These are phyloP conservation scores for Alca torda DNA, from an alignment of 2,797 vertebrate species.

Conservation along the genomic window DNA sequence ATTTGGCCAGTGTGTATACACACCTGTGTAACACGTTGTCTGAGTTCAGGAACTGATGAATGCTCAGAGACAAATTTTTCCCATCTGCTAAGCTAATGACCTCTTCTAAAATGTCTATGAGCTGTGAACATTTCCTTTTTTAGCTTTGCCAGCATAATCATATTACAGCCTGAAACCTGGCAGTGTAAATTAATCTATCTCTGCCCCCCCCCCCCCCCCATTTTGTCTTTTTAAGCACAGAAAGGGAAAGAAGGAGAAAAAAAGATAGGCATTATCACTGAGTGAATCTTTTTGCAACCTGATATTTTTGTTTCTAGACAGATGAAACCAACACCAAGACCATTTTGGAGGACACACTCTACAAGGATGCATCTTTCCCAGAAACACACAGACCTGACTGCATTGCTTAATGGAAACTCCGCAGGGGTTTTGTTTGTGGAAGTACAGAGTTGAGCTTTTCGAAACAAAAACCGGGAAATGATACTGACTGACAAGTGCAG, in stretches of 20 bases:
- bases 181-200: conserved; percentile 56
- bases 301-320: not conserved
- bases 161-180: conserved; percentile 40
- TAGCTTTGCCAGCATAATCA: conserved; percentile 53
- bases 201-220: not conserved
- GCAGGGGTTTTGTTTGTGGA: not conserved
- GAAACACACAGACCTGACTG: not conserved
- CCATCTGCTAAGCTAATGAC: conserved; percentile 21
- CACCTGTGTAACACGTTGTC: not conserved
- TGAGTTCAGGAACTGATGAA: not conserved
- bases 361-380: not conserved
- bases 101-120: conserved; percentile 37
- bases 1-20: not conserved
- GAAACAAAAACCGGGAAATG: not conserved
- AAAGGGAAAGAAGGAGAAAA: not conserved
- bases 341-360: not conserved
- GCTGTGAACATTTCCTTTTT: conserved; percentile 50
- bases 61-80: not conserved
- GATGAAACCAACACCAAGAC: not conserved
- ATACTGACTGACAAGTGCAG: not conserved
- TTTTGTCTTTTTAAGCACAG: conserved; percentile 35
- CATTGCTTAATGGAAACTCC: not conserved
- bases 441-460: not conserved
- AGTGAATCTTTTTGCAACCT: not conserved
- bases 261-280: not conserved